phyloP scores from a whole-genome alignment of 2,888 invertebrate genomes.

The Petrolisthes cinctipes region DNA sequence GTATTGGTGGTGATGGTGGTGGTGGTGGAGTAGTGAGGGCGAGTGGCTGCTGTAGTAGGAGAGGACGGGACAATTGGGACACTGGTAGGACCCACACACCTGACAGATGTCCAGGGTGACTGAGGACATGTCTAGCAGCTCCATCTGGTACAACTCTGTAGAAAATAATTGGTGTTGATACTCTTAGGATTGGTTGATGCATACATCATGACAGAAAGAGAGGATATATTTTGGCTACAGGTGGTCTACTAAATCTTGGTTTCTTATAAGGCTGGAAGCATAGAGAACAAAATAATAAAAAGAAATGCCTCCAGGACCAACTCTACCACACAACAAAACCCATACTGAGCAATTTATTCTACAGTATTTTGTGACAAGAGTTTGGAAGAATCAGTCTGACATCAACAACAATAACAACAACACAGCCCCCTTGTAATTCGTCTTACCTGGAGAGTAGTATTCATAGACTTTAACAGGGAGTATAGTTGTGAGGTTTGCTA shows the following conservation, averaged over 20 bases:
- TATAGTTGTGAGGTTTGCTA: conserved; percentile 95
- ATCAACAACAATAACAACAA: not conserved
- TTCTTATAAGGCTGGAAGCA: too few relatives aligned
- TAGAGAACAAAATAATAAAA: too few relatives aligned
- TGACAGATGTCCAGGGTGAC: conserved; percentile 86
- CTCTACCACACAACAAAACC: too few relatives aligned
- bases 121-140: conserved; percentile 69
- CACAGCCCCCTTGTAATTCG: not conserved
- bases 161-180: not conserved
- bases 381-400: not conserved
- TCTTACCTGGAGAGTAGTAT: conserved; percentile 91
- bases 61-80: conserved; percentile 83
- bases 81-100: conserved; percentile 94
- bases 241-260: too few relatives aligned
- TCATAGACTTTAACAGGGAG: conserved; percentile 91
- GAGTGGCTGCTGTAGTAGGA: conserved; percentile 44
- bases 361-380: not conserved
- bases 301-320: too few relatives aligned
- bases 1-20: not conserved
- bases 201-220: too few relatives aligned
- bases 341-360: too few relatives aligned
- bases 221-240: too few relatives aligned
- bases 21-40: not conserved
- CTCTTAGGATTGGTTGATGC: too few relatives aligned
- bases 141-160: conserved; percentile 70